phyloP scores from a whole-genome alignment of 2,888 invertebrate species.

The Lycaena phlaeas region DNA sequence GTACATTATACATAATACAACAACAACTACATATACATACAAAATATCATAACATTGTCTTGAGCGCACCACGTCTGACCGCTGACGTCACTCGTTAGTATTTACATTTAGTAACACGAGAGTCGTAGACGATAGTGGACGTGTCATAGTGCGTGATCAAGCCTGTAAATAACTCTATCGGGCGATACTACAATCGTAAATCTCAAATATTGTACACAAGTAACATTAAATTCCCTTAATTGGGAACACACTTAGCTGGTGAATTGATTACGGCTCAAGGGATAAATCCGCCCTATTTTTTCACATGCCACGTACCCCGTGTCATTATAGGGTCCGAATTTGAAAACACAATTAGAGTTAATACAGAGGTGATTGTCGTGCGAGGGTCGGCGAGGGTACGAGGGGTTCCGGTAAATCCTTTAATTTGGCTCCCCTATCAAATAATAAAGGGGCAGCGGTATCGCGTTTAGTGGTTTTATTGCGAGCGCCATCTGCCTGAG shows the following conservation, averaged over 20 bases:
- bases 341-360: slow-evolving; percentile 74
- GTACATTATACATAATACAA: too few species aligned
- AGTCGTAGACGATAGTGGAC: too few species aligned
- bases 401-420: slow-evolving; percentile 70
- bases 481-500: slow-evolving; percentile 70
- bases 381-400: slow-evolving; percentile 50
- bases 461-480: slow-evolving; percentile 73
- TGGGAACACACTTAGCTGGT: slow-evolving; percentile 37
- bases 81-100: too few species aligned
- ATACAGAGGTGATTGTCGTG: slow-evolving; percentile 73
- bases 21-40: too few species aligned
- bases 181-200: too few species aligned
- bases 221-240: too few species aligned
- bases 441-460: slow-evolving; percentile 68
- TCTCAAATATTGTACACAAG: too few species aligned
- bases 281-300: slow-evolving; percentile 60
- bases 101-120: too few species aligned
- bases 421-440: slow-evolving; percentile 73
- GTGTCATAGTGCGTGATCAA: too few species aligned
- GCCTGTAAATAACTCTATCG: too few species aligned
- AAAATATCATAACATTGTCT: too few species aligned
- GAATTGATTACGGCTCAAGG: slow-evolving; percentile 58
- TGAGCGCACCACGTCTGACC: too few species aligned
- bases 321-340: slow-evolving; percentile 63
- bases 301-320: slow-evolving; percentile 50